Percentiles rank a stretch among this genome's conserved stretches.
Evolutionary conservation across 2,797 vertebrate species (phyloP).

Genomic region (Bucorvus abyssinicus): DNA sequence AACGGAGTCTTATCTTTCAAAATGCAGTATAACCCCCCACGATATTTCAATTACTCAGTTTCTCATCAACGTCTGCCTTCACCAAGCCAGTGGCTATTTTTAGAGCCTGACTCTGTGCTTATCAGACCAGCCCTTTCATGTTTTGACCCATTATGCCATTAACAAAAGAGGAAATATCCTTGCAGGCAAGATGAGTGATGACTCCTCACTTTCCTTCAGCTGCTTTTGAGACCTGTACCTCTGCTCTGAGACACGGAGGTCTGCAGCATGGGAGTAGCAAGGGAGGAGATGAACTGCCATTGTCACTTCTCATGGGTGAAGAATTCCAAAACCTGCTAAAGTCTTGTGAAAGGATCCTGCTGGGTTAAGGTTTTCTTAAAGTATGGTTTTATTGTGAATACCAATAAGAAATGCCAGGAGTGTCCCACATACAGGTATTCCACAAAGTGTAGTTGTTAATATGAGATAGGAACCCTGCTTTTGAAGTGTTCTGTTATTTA

Average conservation of each 20-base stretch:
- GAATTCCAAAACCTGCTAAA: neutral
- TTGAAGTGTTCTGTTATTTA: neutral
- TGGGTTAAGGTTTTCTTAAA: neutral
- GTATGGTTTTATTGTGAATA: neutral
- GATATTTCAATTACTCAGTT: neutral
- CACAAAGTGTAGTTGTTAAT: neutral
- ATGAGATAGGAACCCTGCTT: neutral
- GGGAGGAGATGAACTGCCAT: neutral
- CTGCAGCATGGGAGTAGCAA: neutral
- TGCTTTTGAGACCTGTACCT: neutral
- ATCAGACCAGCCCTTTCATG: neutral
- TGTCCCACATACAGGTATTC: neutral
- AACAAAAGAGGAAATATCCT: neutral
- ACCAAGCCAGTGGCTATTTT: neutral
- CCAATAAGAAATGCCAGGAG: neutral
- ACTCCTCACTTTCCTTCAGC: neutral
- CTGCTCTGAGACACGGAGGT: neutral
- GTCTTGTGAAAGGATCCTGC: neutral
- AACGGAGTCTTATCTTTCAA: neutral
- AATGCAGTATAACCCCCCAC: neutral
- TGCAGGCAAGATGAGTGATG: neutral
- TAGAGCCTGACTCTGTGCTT: neutral
- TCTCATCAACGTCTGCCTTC: neutral
- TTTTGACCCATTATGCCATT: neutral
- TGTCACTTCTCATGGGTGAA: neutral